These are phyloP conservation scores for Hylaeus anthracinus DNA, from an alignment of 1,140 invertebrate genomes.

Conservation along the genomic window DNA sequence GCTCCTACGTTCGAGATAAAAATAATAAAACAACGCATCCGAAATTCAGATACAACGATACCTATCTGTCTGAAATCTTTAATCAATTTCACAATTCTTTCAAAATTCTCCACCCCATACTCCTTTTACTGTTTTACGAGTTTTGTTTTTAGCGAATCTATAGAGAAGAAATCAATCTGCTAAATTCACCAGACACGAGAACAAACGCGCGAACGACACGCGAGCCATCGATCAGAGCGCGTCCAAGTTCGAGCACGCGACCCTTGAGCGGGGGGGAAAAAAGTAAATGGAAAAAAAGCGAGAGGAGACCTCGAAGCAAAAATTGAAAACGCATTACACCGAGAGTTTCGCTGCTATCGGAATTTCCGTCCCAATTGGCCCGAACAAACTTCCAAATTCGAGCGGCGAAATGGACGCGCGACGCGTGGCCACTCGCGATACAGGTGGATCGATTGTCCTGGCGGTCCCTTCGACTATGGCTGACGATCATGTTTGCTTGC, in stretches of 20 bases:
- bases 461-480: background rate
- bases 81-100: too few species aligned
- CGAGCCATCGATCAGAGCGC: background rate
- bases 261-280: too few species aligned
- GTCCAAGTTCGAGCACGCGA: background rate
- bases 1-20: too few species aligned
- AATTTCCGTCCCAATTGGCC: constrained; percentile 1
- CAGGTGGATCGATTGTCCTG: constrained; percentile 4
- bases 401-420: background rate
- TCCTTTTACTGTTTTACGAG: too few species aligned
- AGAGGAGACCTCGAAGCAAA: background rate
- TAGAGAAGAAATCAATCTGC: too few species aligned
- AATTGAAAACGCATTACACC: background rate
- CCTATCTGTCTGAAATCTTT: too few species aligned
- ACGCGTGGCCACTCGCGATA: constrained; percentile 7
- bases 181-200: too few species aligned
- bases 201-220: background rate
- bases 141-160: too few species aligned
- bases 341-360: background rate
- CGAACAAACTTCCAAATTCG: constrained; percentile 12
- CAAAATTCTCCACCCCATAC: too few species aligned
- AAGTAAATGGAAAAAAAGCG: background rate
- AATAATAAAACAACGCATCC: too few species aligned
- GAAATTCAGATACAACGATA: too few species aligned
- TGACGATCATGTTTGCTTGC: too few species aligned